Evolutionary conservation across 2,888 invertebrate genomes (phyloP).

Genomic region (Chouioia cunea): DNA sequence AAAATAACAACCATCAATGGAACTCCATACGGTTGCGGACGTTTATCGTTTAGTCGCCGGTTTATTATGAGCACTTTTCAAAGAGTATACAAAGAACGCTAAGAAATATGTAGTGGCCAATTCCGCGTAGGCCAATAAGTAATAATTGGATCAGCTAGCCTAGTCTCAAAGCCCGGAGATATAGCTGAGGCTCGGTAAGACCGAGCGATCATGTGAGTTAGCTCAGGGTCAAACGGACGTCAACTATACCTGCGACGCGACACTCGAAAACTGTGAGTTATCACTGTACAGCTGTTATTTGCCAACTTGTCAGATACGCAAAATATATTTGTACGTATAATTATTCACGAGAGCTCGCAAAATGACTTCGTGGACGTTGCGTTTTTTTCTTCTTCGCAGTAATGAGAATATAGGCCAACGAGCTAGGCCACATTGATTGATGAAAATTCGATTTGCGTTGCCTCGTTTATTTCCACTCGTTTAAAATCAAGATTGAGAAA

Average conservation of each 20-base stretch:
- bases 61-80: too few species aligned
- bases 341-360: constrained; percentile 24
- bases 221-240: constrained; percentile 21
- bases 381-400: constrained; percentile 4
- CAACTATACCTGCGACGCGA: background rate
- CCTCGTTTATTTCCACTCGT: background rate
- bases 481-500: background rate
- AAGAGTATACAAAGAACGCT: too few species aligned
- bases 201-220: background rate
- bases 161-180: background rate
- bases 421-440: constrained; percentile 24
- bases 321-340: constrained; percentile 23
- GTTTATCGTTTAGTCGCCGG: too few species aligned
- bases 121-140: background rate
- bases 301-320: constrained; percentile 28
- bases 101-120: too few species aligned
- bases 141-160: constrained; percentile 27
- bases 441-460: constrained; percentile 40
- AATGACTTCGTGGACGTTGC: background rate
- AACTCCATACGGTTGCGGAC: too few species aligned
- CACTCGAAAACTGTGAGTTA: constrained; percentile 45
- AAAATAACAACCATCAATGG: too few species aligned
- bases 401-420: constrained; percentile 26
- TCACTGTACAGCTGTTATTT: constrained; percentile 35
- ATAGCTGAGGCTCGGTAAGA: background rate